Percentiles rank a stretch among this genome's conserved stretches.
Conservation (phyloP, 92 coral and sea anemone genomes). For the Hydrozoanthus gracilis region DNA sequence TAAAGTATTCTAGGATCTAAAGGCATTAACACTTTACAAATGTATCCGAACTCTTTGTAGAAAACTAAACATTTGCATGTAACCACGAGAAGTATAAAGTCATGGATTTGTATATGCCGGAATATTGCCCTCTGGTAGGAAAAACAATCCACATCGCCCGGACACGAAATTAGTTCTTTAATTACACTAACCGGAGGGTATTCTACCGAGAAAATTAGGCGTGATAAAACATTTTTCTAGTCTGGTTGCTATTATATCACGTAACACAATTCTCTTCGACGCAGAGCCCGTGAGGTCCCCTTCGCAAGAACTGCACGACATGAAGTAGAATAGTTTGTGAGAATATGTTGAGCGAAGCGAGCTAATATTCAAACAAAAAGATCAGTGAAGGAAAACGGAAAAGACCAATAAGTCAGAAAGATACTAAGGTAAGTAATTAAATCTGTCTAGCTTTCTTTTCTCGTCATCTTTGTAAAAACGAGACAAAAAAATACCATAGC, state of each 20-base stretch:
- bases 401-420: not conserved
- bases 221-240: not conserved
- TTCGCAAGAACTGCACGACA: not conserved
- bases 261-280: not conserved
- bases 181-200: slow-evolving; percentile 31
- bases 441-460: not conserved
- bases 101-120: not conserved
- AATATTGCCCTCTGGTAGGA: not conserved
- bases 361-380: not conserved
- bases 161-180: slow-evolving; percentile 27
- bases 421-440: not conserved
- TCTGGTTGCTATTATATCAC: not conserved
- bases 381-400: not conserved
- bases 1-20: not conserved
- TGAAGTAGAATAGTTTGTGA: not conserved
- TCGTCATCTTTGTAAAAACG: not conserved
- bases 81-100: not conserved
- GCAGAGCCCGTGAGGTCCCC: not conserved
- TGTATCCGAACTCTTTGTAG: not conserved
- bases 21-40: not conserved
- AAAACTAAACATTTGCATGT: not conserved
- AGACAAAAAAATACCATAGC: not conserved
- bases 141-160: not conserved
- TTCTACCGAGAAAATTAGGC: not conserved
- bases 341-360: not conserved